Percentiles rank a stretch among this genome's conserved stretches.
Evolutionary conservation across 2,888 invertebrate species (phyloP).

Genomic region (Dinocampus coccinellae): DNA sequence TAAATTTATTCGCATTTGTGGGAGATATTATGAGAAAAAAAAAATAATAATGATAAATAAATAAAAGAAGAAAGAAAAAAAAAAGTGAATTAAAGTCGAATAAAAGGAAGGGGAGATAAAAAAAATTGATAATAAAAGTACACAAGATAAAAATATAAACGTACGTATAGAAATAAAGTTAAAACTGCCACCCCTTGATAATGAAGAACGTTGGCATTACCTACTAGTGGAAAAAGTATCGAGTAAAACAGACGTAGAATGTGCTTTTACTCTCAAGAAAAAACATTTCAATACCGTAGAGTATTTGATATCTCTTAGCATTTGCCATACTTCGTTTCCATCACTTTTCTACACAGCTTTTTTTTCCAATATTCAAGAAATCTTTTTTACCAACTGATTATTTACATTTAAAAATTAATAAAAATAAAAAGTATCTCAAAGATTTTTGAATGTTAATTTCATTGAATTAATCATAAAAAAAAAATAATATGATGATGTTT

Average conservation of each 20-base stretch:
- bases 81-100: too few relatives aligned
- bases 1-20: too few relatives aligned
- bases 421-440: not conserved
- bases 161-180: too few relatives aligned
- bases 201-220: constrained; percentile 13
- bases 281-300: not conserved
- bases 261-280: constrained; percentile 16
- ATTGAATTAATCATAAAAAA: too few relatives aligned
- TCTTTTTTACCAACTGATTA: not conserved
- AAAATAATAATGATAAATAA: too few relatives aligned
- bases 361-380: not conserved
- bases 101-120: too few relatives aligned
- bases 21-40: too few relatives aligned
- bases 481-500: too few relatives aligned
- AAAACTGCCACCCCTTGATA: constrained; percentile 1
- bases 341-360: not conserved
- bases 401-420: not conserved
- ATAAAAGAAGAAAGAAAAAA: too few relatives aligned
- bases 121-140: not conserved
- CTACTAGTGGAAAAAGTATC: constrained; percentile 29
- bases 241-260: not conserved
- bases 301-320: not conserved
- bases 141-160: too few relatives aligned
- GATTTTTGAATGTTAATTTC: not conserved
- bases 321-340: not conserved